These are phyloP conservation scores for Tineola bisselliella DNA, from an alignment of 2,888 invertebrate genomes.

Conservation along the genomic window DNA sequence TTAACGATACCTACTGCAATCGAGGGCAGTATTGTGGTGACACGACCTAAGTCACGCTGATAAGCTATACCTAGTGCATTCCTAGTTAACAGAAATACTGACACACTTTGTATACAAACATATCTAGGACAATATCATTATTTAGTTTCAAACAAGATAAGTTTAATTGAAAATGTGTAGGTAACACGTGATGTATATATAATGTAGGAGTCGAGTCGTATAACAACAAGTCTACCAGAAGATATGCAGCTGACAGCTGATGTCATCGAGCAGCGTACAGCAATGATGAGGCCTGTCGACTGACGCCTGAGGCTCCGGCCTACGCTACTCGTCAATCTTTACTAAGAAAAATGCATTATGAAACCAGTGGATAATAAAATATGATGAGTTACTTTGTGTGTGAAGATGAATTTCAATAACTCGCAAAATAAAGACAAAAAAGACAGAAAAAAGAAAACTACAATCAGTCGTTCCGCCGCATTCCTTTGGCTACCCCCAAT, in stretches of 20 bases:
- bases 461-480: neutral
- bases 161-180: neutral
- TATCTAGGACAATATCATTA: slow-evolving; percentile 2
- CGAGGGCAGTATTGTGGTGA: slow-evolving; percentile 37
- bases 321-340: neutral
- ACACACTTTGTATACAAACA: neutral
- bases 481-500: neutral
- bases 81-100: slow-evolving; percentile 23
- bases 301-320: slow-evolving; percentile 4
- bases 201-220: neutral
- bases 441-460: neutral
- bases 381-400: neutral
- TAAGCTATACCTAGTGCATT: slow-evolving; percentile 46
- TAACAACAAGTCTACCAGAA: neutral
- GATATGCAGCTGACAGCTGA: slow-evolving; percentile 11
- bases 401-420: neutral
- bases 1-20: slow-evolving; percentile 23
- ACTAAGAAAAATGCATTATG: neutral
- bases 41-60: slow-evolving; percentile 50
- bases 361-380: neutral
- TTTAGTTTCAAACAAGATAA: neutral
- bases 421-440: neutral
- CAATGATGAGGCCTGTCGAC: slow-evolving; percentile 1
- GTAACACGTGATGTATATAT: slow-evolving; percentile 23
- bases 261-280: neutral